Evolutionary conservation across 2,797 vertebrate genomes (phyloP), one percentile per base, ranked within the genome.

Genomic region (Bovichtus diacanthus): DNA sequence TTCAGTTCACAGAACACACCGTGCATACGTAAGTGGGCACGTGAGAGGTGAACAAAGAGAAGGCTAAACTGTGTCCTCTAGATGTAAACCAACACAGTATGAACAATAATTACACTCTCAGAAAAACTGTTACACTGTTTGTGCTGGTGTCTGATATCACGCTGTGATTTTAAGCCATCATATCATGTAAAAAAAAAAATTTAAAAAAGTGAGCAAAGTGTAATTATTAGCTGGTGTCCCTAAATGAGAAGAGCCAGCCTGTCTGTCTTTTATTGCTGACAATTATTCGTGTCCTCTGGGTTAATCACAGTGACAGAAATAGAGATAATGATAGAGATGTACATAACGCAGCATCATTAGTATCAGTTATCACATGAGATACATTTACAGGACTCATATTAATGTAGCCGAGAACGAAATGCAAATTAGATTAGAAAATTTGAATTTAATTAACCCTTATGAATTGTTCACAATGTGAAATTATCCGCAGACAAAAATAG

Each of bases 361-460:
- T 31, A 54, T 69, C 8, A 73, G 43, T 77, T 53, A 69, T 36
- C 43, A 18, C 27, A 27, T 34, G 31, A 34, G 34, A 34, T 34
- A 34, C 31, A 34, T 34, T 34, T 2, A 34, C 31, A 23, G 19
- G 19, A 27, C 58, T 71, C 12, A 27, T 56, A 49, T 76, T 67
- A 51, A 78, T 41, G 31, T 31, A 31, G 21, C 5, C 0, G 6
- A 47, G 11, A 50, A 50, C 16, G 11, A 15, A 38, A 78, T 78
- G 36, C 60, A 78, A 83, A 71, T 51, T 46, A 62, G 66, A 51
- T 66, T 53, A 29, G 25, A 53, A n/a, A 18, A 53, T 53, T 31
- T 31, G 16, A 59, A 68, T 25, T 53, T 59, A 56, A 68, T 80
- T 60, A 76, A 68, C 67, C 51, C 47, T 62, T 78, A 78, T 62